A percentile compares a stretch with the other conserved stretches of the same genome.
phyloP scores from a whole-genome alignment of 2,113 vertebrate genomes.

The Mormyrus lacerda region DNA sequence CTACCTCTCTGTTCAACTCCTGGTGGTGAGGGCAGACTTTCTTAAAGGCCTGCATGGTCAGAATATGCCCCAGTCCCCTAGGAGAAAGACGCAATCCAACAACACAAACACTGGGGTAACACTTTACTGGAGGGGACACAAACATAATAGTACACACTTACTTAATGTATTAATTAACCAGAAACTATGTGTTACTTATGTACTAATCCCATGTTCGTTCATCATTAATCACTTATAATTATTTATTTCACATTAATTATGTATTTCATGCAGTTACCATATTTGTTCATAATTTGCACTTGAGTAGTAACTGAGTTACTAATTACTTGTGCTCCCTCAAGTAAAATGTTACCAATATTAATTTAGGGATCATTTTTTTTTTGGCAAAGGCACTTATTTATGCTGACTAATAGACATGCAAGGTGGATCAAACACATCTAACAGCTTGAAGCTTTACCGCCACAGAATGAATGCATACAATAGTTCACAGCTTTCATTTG shows the following conservation, averaged over 20 bases:
- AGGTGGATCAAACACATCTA: not conserved
- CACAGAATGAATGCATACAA: not conserved
- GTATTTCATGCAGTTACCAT: no score
- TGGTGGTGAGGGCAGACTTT: constrained; percentile 68
- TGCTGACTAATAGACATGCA: not conserved
- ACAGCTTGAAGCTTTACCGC: not conserved
- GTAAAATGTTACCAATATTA: not conserved
- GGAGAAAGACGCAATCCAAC: not conserved
- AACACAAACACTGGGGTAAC: not conserved
- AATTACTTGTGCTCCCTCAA: not conserved
- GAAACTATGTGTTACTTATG: no score
- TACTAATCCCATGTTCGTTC: no score
- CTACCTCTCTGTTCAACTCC: constrained; percentile 71
- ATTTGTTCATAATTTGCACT: no score
- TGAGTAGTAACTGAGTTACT: not conserved
- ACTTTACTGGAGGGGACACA: not conserved
- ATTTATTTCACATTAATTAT: no score
- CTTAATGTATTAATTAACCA: no score
- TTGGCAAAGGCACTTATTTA: not conserved
- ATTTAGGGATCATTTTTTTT: not conserved
- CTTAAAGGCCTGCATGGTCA: constrained; percentile 69
- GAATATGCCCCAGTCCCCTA: constrained; percentile 75
- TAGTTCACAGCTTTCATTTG: not conserved
- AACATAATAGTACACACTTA: not conserved
- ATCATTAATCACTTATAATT: no score